Base-by-base conservation (phyloP, 2,888 invertebrate genomes). In the Galerucella pusilla region DNA sequence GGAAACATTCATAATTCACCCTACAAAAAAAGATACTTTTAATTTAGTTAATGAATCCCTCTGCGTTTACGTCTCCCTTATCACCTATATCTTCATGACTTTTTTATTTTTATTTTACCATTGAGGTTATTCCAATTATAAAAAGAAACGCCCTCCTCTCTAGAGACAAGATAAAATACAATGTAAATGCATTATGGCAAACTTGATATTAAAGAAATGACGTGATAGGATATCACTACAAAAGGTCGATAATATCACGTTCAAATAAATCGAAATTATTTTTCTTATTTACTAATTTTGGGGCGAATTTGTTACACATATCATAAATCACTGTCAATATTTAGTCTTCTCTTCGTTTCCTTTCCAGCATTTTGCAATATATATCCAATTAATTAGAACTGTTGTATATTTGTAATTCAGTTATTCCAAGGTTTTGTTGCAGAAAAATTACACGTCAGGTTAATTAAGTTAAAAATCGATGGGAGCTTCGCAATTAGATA, bases 121-220 rank as follows among this genome's bases (percentile, higher is more conserved):
- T 85, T 82, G 87, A 87, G 88, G 86, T 86, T 86, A 85, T 85
- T 83, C 85, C 87, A 88, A 87, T 87, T 87, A 87, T 86, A 87
- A 85, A 87, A 85, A 83, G 80, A 68, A 76, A 81, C 80, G 78
- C 82, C 83, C 83, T 68, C 77, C 75, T 77, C 80, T 73, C 73
- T 16, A 64, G 79, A 67, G 79, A 69, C 64, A 16, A 59, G 63
- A 77, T 78, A 77, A 79, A 78, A 63, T 75, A 78, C 81, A 78
- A 80, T 83, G 83, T 84, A 84, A 84, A 84, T 85, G 85, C 85
- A 83, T 84, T 84, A 83, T 84, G 80, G 81, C 76, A 49, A 80
- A 71, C 77, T 74, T 76, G 57, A 75, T 77, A 81, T 82, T 78
- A 81, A 82, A 83, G 79, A 79, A 20, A 57, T 57, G 57, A 57